Conservation (phyloP, 2,888 invertebrate genomes). For the Kryphioiulus occultus region DNA sequence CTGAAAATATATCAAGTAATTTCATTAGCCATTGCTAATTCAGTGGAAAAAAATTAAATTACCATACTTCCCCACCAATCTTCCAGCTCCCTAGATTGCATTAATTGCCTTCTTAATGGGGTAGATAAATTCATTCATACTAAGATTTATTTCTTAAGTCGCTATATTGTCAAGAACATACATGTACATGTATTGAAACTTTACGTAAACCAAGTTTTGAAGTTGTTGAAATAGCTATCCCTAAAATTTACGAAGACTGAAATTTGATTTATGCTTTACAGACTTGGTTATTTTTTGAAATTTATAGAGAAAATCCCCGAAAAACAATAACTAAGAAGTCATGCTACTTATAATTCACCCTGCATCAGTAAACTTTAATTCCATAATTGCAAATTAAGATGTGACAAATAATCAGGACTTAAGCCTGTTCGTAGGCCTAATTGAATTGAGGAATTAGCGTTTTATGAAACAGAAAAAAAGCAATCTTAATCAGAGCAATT, state of each 20-base stretch:
- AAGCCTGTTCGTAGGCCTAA: not conserved
- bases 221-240: not conserved
- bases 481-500: slow-evolving; percentile 13
- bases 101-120: not conserved
- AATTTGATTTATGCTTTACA: not conserved
- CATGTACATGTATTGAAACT: too few species aligned
- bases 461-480: not conserved
- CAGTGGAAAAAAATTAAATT: not conserved
- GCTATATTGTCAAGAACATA: too few species aligned
- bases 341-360: not conserved
- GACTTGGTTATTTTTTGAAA: too few species aligned
- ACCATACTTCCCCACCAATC: not conserved
- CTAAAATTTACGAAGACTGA: not conserved
- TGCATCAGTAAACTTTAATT: slow-evolving; percentile 30
- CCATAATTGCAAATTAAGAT: slow-evolving; percentile 15
- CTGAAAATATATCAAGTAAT: slow-evolving; percentile 64
- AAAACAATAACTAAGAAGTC: too few species aligned
- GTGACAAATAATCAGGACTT: not conserved
- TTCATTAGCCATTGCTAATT: slow-evolving; percentile 15
- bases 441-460: not conserved
- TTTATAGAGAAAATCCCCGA: too few species aligned
- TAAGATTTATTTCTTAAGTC: not conserved
- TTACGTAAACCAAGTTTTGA: not conserved
- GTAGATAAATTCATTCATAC: not conserved
- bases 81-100: not conserved